Conservation (phyloP, 1,140 invertebrate species). For the Drosophila lacertosa region DNA sequence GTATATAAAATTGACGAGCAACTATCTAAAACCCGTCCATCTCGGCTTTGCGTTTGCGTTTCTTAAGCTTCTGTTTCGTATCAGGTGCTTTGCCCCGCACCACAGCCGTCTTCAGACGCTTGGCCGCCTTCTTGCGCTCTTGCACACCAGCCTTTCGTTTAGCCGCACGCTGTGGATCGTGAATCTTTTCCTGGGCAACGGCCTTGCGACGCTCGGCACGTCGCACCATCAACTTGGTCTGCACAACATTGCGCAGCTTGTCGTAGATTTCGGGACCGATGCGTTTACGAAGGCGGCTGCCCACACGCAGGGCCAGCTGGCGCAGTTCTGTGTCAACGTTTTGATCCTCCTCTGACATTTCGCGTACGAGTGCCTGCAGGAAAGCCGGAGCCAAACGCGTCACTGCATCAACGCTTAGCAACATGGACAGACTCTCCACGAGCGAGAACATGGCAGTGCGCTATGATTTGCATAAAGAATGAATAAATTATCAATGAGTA, state of each 20-base stretch:
- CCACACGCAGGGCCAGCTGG: constrained; percentile 88
- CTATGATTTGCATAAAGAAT: constrained; percentile 77
- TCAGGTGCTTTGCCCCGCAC: constrained; percentile 75
- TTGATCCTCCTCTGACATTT: constrained; percentile 87
- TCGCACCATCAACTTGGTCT: constrained; percentile 86
- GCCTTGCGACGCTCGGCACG: constrained; percentile 88
- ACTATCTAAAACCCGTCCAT: constrained; percentile 53
- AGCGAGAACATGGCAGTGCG: constrained; percentile 89
- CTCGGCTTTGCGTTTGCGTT: constrained; percentile 75
- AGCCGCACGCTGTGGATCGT: constrained; percentile 89
- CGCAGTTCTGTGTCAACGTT: constrained; percentile 85
- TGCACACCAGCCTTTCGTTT: constrained; percentile 85
- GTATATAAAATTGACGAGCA: background rate
- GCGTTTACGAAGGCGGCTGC: constrained; percentile 87
- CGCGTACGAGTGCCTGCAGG: constrained; percentile 88
- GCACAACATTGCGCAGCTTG: constrained; percentile 85
- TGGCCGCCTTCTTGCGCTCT: constrained; percentile 79
- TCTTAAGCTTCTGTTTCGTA: constrained; percentile 74
- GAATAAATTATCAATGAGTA: background rate
- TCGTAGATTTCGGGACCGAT: constrained; percentile 88
- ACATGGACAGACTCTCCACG: constrained; percentile 87
- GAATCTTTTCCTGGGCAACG: constrained; percentile 87
- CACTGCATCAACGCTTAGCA: constrained; percentile 84
- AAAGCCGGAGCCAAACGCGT: constrained; percentile 86
- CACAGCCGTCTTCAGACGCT: constrained; percentile 72